Evolutionary conservation across 2,797 vertebrate species (phyloP), one percentile per base, ranked within the genome.

Genomic region (Acanthis flammea): DNA sequence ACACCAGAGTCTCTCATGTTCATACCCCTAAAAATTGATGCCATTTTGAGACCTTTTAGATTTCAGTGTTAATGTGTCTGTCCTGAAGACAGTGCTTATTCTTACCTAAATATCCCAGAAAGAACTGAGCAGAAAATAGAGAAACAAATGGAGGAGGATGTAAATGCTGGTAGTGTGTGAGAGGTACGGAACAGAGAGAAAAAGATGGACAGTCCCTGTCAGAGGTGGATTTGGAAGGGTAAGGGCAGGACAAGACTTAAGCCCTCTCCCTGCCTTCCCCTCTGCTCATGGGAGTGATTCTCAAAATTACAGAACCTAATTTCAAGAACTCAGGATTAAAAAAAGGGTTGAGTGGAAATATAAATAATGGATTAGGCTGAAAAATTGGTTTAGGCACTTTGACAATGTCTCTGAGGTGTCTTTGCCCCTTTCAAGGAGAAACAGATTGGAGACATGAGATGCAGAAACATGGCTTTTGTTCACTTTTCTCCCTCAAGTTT

Each of bases 361-460:
- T 82, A 89, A 96, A 92, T 92, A 78, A 93, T 86, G 39, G 63
- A 78, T 86, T 86, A 84, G 28, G 42, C 58, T 92, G 92, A 87
- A 95, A 95, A 91, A 91, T 77, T 80, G 75, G 62, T 85, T 73
- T 83, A 78, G 82, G 58, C 53, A 62, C 66, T 95, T 92, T 86
- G 91, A 66, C 82, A 78, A 1, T 66, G 37, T 94, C 73, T 81
- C 73, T 51, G 83, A 93, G 71, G 76, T 55, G 48, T 78, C 75
- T 95, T 91, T 94, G 79, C 54, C 53, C 48, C 83, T 90, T 94
- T 90, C 86, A 88, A 77, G 77, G 51, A 90, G 67, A 83, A 93
- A 45, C 31, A 84, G 90, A 70, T 84, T 93, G 88, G 79, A 94
- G 61, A 85, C 50, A 65, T 11, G 67, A 93, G 60, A 85, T 87